Evolutionary conservation across 2,888 invertebrate species (phyloP), one percentile per base, ranked within the genome.

Genomic region (Anarsia innoxiella): DNA sequence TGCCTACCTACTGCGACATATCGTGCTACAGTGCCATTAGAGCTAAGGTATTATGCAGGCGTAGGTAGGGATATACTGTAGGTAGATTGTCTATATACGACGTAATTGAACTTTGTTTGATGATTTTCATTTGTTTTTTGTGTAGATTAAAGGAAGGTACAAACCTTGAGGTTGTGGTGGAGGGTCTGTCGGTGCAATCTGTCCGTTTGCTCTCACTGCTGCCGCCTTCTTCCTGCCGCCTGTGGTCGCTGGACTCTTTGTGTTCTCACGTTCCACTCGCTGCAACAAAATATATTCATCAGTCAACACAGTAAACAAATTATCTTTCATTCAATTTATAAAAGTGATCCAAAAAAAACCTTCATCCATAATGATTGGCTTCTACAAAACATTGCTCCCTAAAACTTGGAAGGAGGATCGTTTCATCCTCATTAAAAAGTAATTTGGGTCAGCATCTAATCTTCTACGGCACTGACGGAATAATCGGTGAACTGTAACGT

Each of bases 171-270:
- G 67, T 46, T 63, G 75, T 16, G 70, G 64, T 35, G 74, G 67
- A 11, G 75, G 70, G 25, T 82, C 83, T 2, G 51, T 45, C 31
- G 69, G 49, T 38, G 71, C 49, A 39, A 82, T 68, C 57, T 77
- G 83, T 2, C 82, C 83, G 83, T 82, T 84, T 59, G 65, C 77
- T 46, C 67, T 71, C 47, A 80, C 68, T 12, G 68, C 63, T 45
- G 71, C 59, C 26, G 69, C 55, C 42, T 82, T 80, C 59, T 84
- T 83, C 56, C 80, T 76, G 38, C 76, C 72, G 12, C 77, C 79
- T 25, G 80, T 73, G 36, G 73, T 76, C 12, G 83, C 82, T 49
- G 82, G 82, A 56, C 80, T 80, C 59, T 80, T 82, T 41, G 74
- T 73, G 29, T 56, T 72, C 55, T 84, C 83, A 31, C 82, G 72